phyloP scores from a whole-genome alignment of 2,888 invertebrate genomes.

The Epiblema foenella region DNA sequence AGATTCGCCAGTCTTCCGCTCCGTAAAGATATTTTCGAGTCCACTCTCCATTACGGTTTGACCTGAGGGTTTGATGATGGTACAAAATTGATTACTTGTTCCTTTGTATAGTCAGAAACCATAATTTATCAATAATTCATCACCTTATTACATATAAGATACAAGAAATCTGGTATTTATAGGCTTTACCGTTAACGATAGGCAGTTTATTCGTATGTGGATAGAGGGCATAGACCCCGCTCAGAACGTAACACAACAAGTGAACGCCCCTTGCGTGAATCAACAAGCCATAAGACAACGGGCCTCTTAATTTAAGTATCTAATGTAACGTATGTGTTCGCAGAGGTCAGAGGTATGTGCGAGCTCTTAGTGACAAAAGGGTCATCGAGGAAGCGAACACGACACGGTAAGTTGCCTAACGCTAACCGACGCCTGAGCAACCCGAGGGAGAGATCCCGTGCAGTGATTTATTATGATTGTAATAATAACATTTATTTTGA shows the following conservation, averaged over 20 bases:
- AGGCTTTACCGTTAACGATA: conserved; percentile 69
- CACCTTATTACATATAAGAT: neutral
- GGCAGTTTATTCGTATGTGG: conserved; percentile 70
- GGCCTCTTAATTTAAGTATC: conserved; percentile 21
- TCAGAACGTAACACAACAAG: conserved; percentile 57
- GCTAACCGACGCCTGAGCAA: too few relatives aligned
- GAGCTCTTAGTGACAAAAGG: too few relatives aligned
- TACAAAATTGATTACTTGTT: conserved; percentile 20
- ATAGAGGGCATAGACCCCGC: conserved; percentile 66
- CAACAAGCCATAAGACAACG: conserved; percentile 39
- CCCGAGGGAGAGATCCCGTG: too few relatives aligned
- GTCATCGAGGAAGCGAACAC: too few relatives aligned
- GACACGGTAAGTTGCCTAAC: too few relatives aligned
- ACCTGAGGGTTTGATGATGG: neutral
- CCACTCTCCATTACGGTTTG: conserved; percentile 27
- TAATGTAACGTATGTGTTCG: neutral
- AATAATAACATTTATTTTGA: neutral
- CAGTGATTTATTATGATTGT: neutral
- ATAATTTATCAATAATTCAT: too few relatives aligned
- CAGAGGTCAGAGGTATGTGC: too few relatives aligned
- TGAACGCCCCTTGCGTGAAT: conserved; percentile 40
- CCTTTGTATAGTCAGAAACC: too few relatives aligned
- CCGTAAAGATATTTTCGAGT: conserved; percentile 26
- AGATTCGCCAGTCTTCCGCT: conserved; percentile 11
- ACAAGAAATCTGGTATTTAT: conserved; percentile 36